These are phyloP conservation scores for Argyresthia albistria DNA, from an alignment of 2,888 invertebrate species.

Conservation along the genomic window DNA sequence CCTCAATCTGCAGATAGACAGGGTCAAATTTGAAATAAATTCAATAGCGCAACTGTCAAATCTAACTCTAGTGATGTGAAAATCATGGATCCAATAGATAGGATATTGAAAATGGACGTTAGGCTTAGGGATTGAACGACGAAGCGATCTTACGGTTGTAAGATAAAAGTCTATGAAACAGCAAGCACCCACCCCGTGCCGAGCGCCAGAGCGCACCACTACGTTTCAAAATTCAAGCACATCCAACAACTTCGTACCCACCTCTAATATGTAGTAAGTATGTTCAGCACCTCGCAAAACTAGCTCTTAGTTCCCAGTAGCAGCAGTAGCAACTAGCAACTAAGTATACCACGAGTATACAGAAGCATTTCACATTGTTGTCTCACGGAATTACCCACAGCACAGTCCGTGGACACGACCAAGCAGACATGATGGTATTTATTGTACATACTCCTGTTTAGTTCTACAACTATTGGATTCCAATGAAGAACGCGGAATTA, in stretches of 20 bases:
- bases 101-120: no score
- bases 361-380: background rate
- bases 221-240: background rate
- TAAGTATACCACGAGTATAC: background rate
- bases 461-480: no score
- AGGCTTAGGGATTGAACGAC: no score
- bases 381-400: background rate
- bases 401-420: background rate
- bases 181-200: slow-evolving; percentile 14
- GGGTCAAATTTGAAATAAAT: no score
- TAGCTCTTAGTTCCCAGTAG: background rate
- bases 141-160: no score
- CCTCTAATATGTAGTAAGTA: background rate
- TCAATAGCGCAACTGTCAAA: no score
- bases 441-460: no score
- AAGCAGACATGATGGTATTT: no score
- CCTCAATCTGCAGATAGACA: no score
- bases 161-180: slow-evolving; percentile 6
- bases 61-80: no score
- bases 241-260: background rate
- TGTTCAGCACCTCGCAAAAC: background rate
- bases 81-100: no score
- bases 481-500: no score
- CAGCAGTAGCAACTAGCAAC: background rate
- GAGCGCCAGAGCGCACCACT: background rate